These are phyloP conservation scores for Megaustenia siamemsis DNA, from an alignment of 2,888 invertebrate genomes.

Conservation along the genomic window DNA sequence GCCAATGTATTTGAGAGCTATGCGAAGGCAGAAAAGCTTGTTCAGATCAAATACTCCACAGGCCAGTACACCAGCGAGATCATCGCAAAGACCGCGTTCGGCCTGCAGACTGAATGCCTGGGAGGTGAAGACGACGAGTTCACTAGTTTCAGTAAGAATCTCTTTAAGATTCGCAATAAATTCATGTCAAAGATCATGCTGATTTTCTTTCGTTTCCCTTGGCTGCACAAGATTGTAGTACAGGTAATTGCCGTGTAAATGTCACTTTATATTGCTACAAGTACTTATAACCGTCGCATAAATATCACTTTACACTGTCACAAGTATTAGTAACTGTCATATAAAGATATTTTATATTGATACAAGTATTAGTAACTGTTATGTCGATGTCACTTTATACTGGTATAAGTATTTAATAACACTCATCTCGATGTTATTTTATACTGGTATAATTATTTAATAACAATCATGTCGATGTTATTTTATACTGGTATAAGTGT, in stretches of 20 bases:
- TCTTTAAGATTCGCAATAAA: constrained; percentile 23
- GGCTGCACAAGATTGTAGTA: constrained; percentile 26
- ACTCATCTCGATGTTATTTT: background rate
- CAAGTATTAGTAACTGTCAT: background rate
- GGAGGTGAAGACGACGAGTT: constrained; percentile 48
- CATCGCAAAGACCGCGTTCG: constrained; percentile 48
- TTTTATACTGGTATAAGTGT: too few relatives aligned
- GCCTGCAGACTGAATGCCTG: constrained; percentile 35
- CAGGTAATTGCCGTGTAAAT: background rate
- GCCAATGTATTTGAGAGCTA: constrained; percentile 15
- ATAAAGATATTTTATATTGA: too few relatives aligned
- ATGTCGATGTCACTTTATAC: too few relatives aligned
- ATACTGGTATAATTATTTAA: background rate
- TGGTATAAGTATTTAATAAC: too few relatives aligned
- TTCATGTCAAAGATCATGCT: background rate
- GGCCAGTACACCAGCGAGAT: constrained; percentile 48
- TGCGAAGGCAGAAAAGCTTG: constrained; percentile 5
- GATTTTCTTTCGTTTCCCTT: constrained; percentile 17
- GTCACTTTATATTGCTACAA: background rate
- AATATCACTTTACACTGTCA: too few relatives aligned
- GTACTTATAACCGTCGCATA: too few relatives aligned
- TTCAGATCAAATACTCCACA: constrained; percentile 21
- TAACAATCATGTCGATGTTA: too few relatives aligned
- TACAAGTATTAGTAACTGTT: background rate
- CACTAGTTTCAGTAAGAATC: constrained; percentile 19